These are phyloP conservation scores for Dasyurus viverrinus DNA, from an alignment of 2,113 vertebrate species.

Conservation along the genomic window DNA sequence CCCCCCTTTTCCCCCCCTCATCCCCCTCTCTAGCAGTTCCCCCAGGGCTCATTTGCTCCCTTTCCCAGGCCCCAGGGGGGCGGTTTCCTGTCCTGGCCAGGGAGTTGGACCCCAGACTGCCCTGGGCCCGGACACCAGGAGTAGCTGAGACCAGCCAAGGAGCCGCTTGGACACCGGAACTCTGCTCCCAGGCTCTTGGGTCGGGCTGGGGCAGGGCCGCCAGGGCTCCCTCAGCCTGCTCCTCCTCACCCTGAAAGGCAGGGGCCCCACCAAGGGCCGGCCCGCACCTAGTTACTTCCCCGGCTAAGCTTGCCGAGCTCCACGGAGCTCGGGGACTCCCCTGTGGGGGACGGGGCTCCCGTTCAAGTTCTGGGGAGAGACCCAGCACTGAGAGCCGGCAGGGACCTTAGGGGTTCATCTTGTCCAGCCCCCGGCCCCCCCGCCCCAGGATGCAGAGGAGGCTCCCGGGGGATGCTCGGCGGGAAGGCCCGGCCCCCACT, in stretches of 20 bases:
- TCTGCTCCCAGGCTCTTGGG: slow-evolving; percentile 5
- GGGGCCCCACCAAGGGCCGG: background rate
- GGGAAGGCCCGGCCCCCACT: no score
- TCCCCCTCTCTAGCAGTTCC: background rate
- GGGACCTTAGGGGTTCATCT: background rate
- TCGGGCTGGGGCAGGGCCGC: background rate
- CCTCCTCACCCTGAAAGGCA: background rate
- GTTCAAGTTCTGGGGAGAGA: background rate
- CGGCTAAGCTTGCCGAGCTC: fast-evolving
- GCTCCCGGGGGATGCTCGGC: background rate
- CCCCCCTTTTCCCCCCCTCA: no score
- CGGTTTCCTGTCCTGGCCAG: background rate
- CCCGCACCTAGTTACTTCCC: background rate
- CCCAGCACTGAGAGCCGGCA: background rate
- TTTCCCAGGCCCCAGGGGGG: background rate
- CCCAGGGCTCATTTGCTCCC: background rate
- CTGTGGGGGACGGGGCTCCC: background rate
- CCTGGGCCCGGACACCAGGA: background rate
- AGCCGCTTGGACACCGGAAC: background rate
- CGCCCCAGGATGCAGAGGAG: background rate
- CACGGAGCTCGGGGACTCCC: background rate
- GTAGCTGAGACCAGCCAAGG: background rate
- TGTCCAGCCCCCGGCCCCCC: background rate
- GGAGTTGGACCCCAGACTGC: background rate
- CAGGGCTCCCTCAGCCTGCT: background rate